phyloP scores from a whole-genome alignment of 2,113 vertebrate species.

The Calyptommatus sinebrachiatus region DNA sequence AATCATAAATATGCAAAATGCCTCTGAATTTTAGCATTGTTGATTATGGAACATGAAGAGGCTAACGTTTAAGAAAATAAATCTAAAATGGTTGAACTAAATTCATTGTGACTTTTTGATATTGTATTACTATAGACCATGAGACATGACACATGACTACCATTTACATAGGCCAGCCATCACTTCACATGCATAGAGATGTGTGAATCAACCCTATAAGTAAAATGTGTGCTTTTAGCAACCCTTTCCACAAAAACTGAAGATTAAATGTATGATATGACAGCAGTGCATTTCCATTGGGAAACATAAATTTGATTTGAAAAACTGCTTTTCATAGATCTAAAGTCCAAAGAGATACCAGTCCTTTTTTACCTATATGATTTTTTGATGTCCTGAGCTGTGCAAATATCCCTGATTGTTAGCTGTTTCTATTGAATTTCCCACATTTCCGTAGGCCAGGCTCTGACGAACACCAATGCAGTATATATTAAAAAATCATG shows the following conservation, averaged over 20 bases:
- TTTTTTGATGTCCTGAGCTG: slow-evolving; percentile 8
- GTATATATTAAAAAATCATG: background rate
- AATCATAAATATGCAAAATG: background rate
- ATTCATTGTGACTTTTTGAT: background rate
- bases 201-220: background rate
- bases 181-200: background rate
- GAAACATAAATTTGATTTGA: background rate
- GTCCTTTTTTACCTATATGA: background rate
- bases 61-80: background rate
- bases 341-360: background rate
- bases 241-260: background rate
- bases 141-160: background rate
- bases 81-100: background rate
- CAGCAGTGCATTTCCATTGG: background rate
- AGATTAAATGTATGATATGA: background rate
- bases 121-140: background rate
- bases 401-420: background rate
- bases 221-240: background rate
- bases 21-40: background rate
- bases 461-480: background rate
- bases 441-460: background rate
- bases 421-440: slow-evolving; percentile 11
- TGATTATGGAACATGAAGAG: background rate
- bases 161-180: background rate
- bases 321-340: background rate